Base-by-base conservation (phyloP, 2,888 invertebrate species). In the Pseudococcus viburni region DNA sequence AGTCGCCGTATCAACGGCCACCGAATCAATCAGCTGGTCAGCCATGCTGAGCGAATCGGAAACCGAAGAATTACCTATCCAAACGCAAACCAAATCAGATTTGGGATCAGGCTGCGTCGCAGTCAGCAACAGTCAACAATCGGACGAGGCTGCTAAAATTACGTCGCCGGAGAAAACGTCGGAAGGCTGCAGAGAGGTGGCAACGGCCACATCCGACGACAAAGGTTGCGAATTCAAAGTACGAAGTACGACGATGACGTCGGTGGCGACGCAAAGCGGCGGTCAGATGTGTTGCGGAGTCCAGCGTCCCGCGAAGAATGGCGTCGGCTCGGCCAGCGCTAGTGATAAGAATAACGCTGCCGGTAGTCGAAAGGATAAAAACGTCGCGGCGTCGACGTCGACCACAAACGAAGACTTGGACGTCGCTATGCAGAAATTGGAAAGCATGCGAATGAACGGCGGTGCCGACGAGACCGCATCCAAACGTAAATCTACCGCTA, bases 351-450 rank as follows among this genome's bases (percentile, higher is more conserved):
- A 33, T 33, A 33, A 33, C 26, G 26, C 26, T 33, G 26, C 26
- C 26, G 3, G 5, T 19, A 19, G 26, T 17, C 64, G 12, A 22
- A 59, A 68, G n/a, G 68, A 39, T 39, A 33, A 59, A 33, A 33
- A 33, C 3, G 26, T 33, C 12, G 48, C 22, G 26, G 86, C 22
- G n/a, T 33, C 26, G 26, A 33, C 26, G 26, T 33, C 26, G 26
- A 33, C 26, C 26, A 19, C 26, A 0, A 77, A 48, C 68, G 87
- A 77, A 19, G 87, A 87, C 33, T 80, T 87, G 33, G 87, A 77
- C 55, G 87, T 77, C 26, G 87, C 87, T 22, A 73, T 87, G 87
- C 87, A 77, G 51, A 87, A 87, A 48, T 42, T 87, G 46, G 87
- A 87, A n/a, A 87, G 87, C 33, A 73, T 87, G 77, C n/a, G 87